Evolutionary conservation across 2,888 invertebrate species (phyloP), one percentile per base, ranked within the genome.

Genomic region (Opisthograptis luteolata): DNA sequence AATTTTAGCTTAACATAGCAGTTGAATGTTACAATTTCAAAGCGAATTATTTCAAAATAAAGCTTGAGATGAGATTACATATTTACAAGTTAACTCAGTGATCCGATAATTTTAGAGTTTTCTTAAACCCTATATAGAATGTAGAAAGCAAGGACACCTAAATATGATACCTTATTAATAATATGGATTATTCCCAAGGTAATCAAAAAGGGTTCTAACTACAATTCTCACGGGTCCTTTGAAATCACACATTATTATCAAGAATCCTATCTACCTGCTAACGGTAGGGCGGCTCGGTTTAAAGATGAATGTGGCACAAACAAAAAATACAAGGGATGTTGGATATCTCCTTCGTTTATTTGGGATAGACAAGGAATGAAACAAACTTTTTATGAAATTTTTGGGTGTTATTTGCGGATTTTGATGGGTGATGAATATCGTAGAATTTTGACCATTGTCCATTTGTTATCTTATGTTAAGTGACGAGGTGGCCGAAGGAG

Each of bases 151-250:
- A 17, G 10, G 3, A 17, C 5, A 17, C 17, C 2, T 17, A 3
- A 3, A 17, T 41, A 41, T 30, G 44, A 40, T 45, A 45, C 36
- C 41, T 46, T 36, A 37, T 39, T 30, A 37, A 49, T 42, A 45
- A 45, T 37, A 39, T 10, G 20, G 37, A 49, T 56, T 37, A 24
- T 59, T 56, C 56, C 48, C 56, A 59, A 45, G 51, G 39, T 51
- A 54, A 59, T 54, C 46, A 56, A 17, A 48, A 47, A 36, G 19
- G 36, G 32, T 46, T 46, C 36, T 43, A 43, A 46, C 51, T 56
- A 52, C n/a, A n/a, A n/a, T 42, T 15, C 41, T 51, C 37, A 6
- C 22, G 25, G 41, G 41, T 43, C 48, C 53, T 39, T 39, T 40
- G 32, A 17, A 32, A 43, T 41, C 52, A 45, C 43, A 40, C 36